Conservation (phyloP, 2,113 vertebrate genomes). For the Cacatua alba region DNA sequence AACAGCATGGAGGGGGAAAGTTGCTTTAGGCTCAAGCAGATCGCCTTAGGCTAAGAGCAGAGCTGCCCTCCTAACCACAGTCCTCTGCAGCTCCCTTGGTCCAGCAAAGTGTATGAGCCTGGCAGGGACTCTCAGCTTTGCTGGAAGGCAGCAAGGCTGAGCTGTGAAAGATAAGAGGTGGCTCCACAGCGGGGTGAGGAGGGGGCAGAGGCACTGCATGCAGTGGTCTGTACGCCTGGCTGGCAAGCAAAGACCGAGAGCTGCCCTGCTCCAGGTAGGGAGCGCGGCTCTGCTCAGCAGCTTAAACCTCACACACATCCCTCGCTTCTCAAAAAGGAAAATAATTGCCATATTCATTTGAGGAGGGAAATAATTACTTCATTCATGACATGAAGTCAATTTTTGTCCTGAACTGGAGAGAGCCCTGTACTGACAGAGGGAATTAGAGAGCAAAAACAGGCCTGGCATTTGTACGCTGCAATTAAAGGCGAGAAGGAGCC, state of each 20-base stretch:
- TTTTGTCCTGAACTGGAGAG: constrained; percentile 46
- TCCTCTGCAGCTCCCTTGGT: not conserved
- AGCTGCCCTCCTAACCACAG: not conserved
- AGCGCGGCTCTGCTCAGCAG: fast-evolving
- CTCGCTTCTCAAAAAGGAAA: not conserved
- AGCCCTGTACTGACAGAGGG: not conserved
- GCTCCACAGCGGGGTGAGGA: not conserved
- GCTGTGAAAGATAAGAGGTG: not conserved
- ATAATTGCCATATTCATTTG: constrained; percentile 31
- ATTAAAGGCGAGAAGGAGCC: constrained; percentile 22
- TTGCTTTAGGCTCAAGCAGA: not conserved
- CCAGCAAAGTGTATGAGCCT: not conserved
- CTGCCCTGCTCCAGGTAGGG: not conserved
- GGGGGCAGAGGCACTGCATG: not conserved
- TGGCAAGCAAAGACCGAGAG: not conserved
- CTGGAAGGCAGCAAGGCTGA: not conserved
- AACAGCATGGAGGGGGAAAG: not conserved
- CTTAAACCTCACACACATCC: not conserved
- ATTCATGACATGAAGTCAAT: constrained; percentile 40
- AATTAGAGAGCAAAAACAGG: constrained; percentile 32
- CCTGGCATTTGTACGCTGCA: constrained; percentile 12
- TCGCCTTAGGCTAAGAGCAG: not conserved
- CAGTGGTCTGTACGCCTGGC: fast-evolving
- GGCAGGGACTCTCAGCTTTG: not conserved
- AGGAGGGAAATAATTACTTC: constrained; percentile 47